A percentile compares a stretch with the other conserved stretches of the same genome.
phyloP scores from a whole-genome alignment of 2,113 vertebrate genomes.

The Platichthys flesus region DNA sequence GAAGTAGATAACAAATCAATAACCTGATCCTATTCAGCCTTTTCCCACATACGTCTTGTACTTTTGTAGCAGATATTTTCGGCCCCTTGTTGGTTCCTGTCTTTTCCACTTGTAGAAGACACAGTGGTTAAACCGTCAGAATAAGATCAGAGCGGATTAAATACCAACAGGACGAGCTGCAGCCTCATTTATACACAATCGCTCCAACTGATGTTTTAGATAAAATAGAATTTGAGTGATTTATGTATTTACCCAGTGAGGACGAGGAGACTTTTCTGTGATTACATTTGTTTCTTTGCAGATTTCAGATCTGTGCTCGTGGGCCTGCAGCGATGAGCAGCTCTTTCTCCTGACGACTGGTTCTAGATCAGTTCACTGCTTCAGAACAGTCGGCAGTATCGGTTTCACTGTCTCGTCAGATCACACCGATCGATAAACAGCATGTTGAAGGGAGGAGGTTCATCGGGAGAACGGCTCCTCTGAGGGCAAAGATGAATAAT shows the following conservation, averaged over 20 bases:
- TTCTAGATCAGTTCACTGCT: neutral
- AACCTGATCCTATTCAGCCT: constrained; percentile 53
- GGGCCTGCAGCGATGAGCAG: too few relatives aligned
- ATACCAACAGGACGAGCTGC: constrained; percentile 22
- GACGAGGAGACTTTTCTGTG: neutral
- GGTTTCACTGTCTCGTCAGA: neutral
- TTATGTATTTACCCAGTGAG: constrained; percentile 13
- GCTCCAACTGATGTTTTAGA: neutral
- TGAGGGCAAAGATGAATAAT: neutral
- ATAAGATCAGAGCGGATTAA: constrained; percentile 34
- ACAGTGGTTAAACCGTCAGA: constrained; percentile 41
- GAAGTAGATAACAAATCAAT: constrained; percentile 66
- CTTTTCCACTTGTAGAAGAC: constrained; percentile 14
- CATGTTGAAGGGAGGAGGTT: neutral
- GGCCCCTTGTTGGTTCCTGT: constrained; percentile 48
- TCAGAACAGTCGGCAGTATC: neutral
- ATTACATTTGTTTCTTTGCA: neutral
- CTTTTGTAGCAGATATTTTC: constrained; percentile 42
- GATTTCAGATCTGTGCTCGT: too few relatives aligned
- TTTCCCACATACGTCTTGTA: constrained; percentile 61
- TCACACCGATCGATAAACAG: neutral
- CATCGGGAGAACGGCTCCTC: too few relatives aligned
- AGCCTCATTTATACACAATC: constrained; percentile 5
- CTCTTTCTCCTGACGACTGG: neutral
- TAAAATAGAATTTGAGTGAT: constrained; percentile 13